Percentiles rank a stretch among this genome's conserved stretches.
phyloP scores from a whole-genome alignment of 2,888 invertebrate genomes.

The Cyclophora albipunctata region DNA sequence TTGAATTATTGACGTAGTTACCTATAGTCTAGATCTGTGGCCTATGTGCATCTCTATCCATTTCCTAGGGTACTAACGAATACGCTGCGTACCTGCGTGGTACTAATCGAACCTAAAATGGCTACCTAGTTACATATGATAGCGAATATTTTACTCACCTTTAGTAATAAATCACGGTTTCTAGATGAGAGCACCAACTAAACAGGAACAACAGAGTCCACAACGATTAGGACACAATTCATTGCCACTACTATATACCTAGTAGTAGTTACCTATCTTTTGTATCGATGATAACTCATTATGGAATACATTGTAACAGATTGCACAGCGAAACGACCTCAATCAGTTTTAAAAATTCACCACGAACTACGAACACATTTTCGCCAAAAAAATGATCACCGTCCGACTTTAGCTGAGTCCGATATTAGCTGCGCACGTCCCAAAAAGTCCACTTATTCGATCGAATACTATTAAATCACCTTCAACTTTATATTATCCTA shows the following conservation, averaged over 20 bases:
- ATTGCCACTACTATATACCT: slow-evolving; percentile 32
- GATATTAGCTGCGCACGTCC: slow-evolving; percentile 29
- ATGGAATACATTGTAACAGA: slow-evolving; percentile 35
- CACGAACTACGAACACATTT: slow-evolving; percentile 28
- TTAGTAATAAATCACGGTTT: neutral
- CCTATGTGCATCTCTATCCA: neutral
- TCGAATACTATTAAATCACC: slow-evolving; percentile 7
- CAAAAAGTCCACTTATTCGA: slow-evolving; percentile 7
- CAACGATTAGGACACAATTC: slow-evolving; percentile 23
- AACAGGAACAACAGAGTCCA: too few relatives aligned
- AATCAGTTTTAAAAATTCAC: slow-evolving; percentile 24
- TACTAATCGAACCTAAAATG: slow-evolving; percentile 12
- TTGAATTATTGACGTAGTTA: too few relatives aligned
- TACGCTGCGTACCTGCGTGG: neutral
- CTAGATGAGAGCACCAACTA: neutral
- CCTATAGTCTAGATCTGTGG: neutral
- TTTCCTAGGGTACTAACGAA: too few relatives aligned
- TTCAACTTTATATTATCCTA: neutral
- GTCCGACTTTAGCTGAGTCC: slow-evolving; percentile 15
- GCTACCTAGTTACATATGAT: slow-evolving; percentile 10
- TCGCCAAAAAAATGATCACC: slow-evolving; percentile 37
- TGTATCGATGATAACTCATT: slow-evolving; percentile 33
- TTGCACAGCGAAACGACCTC: slow-evolving; percentile 15
- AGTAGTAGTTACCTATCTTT: slow-evolving; percentile 32
- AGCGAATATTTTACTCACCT: slow-evolving; percentile 6